A percentile compares a stretch with the other conserved stretches of the same genome.
Evolutionary conservation across 37 sponge, comb jelly and placozoan genomes (phyloP).

Genomic region (Geodia barretti): DNA sequence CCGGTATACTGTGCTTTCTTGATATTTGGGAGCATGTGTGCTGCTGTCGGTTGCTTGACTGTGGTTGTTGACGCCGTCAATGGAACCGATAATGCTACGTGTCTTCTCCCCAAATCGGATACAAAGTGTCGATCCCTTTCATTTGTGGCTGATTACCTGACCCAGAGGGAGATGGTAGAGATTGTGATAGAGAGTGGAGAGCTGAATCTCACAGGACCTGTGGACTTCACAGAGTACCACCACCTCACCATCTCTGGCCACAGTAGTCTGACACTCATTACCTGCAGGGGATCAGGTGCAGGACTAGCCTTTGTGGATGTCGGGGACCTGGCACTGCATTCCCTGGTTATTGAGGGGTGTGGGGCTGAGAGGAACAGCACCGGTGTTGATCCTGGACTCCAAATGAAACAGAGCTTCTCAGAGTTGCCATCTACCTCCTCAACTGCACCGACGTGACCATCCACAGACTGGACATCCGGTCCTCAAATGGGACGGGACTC

Average conservation of each 20-base stretch:
- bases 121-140: neutral
- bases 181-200: neutral
- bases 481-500: slow-evolving; percentile 2
- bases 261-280: neutral
- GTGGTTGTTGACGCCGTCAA: neutral
- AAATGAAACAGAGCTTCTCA: neutral
- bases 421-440: slow-evolving; percentile 9
- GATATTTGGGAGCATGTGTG: too few species aligned
- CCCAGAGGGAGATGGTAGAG: neutral
- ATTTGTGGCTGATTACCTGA: neutral
- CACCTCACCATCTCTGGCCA: neutral
- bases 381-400: neutral
- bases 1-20: too few species aligned
- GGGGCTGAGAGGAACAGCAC: slow-evolving; percentile 10
- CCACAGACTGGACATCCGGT: neutral
- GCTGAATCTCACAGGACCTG: neutral
- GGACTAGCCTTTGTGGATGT: neutral
- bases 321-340: neutral
- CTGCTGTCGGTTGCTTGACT: too few species aligned
- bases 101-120: neutral
- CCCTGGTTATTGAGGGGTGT: neutral
- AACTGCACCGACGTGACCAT: slow-evolving; percentile 9
- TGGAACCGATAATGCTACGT: neutral
- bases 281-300: neutral
- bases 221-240: neutral